phyloP scores from a whole-genome alignment of 2,888 invertebrate species.

The Agrochola circellaris region DNA sequence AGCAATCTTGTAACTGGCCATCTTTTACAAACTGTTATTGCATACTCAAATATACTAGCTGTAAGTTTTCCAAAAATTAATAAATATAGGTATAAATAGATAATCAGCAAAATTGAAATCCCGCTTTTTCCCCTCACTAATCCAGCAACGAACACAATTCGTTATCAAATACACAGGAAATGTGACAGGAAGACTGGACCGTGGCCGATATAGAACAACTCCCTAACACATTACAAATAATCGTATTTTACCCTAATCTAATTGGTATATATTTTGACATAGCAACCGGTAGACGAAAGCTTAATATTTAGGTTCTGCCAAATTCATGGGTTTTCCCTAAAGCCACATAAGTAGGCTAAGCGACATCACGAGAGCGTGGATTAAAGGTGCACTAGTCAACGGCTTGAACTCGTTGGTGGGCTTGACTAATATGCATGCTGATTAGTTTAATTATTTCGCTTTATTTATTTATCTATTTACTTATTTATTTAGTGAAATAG shows the following conservation, averaged over 20 bases:
- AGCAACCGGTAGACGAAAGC: conserved; percentile 19
- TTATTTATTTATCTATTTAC: too few species aligned
- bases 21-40: too few species aligned
- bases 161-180: conserved; percentile 83
- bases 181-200: conserved; percentile 78
- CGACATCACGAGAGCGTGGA: not conserved
- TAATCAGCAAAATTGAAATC: conserved; percentile 20
- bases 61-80: not conserved
- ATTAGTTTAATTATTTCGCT: too few species aligned
- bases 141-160: conserved; percentile 47
- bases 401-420: too few species aligned
- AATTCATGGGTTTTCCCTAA: not conserved
- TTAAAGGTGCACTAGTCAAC: not conserved
- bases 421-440: too few species aligned
- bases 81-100: not conserved
- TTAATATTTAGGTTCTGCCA: not conserved
- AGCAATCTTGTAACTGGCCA: not conserved
- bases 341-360: too few species aligned
- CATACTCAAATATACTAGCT: too few species aligned
- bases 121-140: conserved; percentile 75
- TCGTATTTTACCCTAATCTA: conserved; percentile 48
- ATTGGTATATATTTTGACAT: conserved; percentile 21
- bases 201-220: conserved; percentile 68
- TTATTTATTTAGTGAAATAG: too few species aligned
- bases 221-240: conserved; percentile 53